Percentiles rank a stretch among this genome's conserved stretches.
Evolutionary conservation across 2,113 vertebrate genomes (phyloP).

Genomic region (Gymnarchus niloticus): DNA sequence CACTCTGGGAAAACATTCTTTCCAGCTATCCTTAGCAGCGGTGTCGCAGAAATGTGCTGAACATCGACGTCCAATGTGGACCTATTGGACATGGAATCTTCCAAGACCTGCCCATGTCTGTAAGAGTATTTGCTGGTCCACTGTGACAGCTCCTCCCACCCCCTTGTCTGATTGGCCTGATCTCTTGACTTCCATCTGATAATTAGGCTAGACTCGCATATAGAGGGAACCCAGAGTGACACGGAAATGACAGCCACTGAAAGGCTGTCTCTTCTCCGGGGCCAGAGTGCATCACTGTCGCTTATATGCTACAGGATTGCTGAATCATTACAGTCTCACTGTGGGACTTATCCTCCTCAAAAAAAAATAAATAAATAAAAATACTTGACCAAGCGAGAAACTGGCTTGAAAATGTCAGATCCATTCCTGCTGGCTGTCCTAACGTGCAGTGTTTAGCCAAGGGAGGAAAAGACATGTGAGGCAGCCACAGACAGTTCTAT

Average conservation of each 20-base stretch:
- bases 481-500: neutral
- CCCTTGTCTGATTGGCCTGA: neutral
- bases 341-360: neutral
- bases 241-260: conserved; percentile 12
- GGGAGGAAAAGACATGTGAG: neutral
- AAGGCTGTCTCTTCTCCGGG: neutral
- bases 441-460: neutral
- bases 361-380: neutral
- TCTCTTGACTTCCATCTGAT: neutral
- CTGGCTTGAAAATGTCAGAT: neutral
- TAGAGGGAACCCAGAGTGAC: neutral
- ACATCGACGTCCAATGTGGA: neutral
- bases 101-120: neutral
- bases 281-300: neutral
- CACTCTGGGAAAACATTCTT: neutral
- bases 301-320: neutral
- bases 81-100: neutral
- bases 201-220: conserved; percentile 6
- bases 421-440: neutral
- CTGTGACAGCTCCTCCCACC: neutral
- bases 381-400: neutral
- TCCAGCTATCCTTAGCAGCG: neutral
- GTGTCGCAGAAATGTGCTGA: neutral
- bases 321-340: neutral
- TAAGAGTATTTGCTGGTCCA: neutral